phyloP scores from a whole-genome alignment of 2,888 invertebrate genomes.

The Cerastis rubricosa region DNA sequence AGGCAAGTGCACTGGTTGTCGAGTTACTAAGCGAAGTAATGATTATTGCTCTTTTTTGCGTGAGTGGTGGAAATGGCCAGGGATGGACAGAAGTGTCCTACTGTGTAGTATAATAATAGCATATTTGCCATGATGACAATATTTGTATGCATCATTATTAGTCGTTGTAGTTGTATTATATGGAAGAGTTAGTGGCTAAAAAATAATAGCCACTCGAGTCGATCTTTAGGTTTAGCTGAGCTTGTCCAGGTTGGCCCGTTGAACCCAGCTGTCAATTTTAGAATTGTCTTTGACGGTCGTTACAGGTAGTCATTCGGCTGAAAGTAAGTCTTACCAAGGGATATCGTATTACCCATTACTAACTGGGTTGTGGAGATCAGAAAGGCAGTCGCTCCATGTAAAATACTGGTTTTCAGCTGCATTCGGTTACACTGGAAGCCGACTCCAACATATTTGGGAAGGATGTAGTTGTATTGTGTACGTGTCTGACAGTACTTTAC shows the following conservation, averaged over 20 bases:
- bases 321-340: neutral
- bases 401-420: neutral
- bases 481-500: too few species aligned
- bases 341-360: neutral
- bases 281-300: neutral
- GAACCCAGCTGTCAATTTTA: neutral
- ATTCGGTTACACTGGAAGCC: neutral
- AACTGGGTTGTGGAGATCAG: neutral
- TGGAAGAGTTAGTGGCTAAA: neutral
- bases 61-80: slow-evolving; percentile 21
- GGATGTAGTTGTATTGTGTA: neutral
- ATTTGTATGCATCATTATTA: neutral
- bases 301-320: neutral
- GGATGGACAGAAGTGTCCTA: slow-evolving; percentile 18
- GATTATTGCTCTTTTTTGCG: slow-evolving; percentile 8
- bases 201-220: neutral
- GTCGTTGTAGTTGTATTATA: neutral
- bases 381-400: neutral
- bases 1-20: slow-evolving; percentile 15
- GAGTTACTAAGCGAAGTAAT: slow-evolving; percentile 1
- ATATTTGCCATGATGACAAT: slow-evolving; percentile 8
- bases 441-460: neutral
- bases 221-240: neutral
- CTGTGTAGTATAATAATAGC: neutral
- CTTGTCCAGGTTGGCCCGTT: neutral